Evolutionary conservation across 92 coral and sea anemone species (phyloP), one percentile per base, ranked within the genome.

Genomic region (Epizoanthus fatuus): DNA sequence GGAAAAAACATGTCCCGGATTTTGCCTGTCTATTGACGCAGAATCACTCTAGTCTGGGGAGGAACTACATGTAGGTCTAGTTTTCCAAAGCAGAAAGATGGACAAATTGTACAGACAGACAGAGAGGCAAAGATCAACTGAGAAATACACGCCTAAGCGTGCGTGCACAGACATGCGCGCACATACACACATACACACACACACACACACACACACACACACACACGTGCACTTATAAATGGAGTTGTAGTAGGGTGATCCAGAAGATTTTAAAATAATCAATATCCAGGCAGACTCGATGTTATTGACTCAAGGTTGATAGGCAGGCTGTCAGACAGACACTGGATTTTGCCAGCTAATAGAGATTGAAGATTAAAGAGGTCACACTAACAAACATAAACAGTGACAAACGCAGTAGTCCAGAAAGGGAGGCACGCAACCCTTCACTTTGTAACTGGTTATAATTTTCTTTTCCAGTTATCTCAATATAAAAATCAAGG

Each of bases 401-500:
- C 45, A 32, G 45, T 19, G 19, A 7, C 29, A 19, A 19, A 20
- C 29, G 7, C 35, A 19, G 9, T 10, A 39, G 17, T 3, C 7
- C 42, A 2, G 42, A 65, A 7, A 8, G 7, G 68, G 71, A 65
- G 13, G 11, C 12, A 62, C 58, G 25, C 17, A 3, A 32, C 45
- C 22, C 32, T 8, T 16, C 35, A 9, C 15, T n/a, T 57, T 44
- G 5, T 20, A 12, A 57, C 15, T 17, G 37, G 25, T 57, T 38
- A 2, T 1, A 11, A 17, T 35, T 52, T 57, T 53, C 74, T 76
- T 11, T 76, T 85, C 17, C 81, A 97, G 99, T 45, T 97, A 97
- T 54, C 81, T 97, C 57, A 97, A 94, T 86, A 79, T 95, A 16
- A 97, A 97, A 86, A 97, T 97, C 90, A 90, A 54, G 65, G 99